phyloP scores from a whole-genome alignment of 2,113 vertebrate species.

The Oxygymnocypris stewartii region DNA sequence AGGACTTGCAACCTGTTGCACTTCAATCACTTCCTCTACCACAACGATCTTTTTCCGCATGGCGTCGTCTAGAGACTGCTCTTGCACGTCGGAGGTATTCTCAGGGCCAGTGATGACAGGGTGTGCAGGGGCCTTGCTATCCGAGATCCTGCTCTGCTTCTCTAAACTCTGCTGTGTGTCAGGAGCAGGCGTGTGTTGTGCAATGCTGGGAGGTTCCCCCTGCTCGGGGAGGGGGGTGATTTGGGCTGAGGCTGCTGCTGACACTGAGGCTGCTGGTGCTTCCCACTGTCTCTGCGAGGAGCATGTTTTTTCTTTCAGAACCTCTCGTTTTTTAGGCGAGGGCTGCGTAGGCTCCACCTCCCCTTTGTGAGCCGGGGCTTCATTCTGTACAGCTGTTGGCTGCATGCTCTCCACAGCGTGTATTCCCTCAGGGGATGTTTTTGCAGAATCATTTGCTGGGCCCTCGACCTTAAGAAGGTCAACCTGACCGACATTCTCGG shows the following conservation, averaged over 20 bases:
- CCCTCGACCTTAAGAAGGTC: constrained; percentile 35
- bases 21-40: constrained; percentile 79
- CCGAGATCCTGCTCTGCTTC: constrained; percentile 52
- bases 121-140: constrained; percentile 58
- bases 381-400: constrained; percentile 74
- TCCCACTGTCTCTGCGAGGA: constrained; percentile 69
- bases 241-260: constrained; percentile 65
- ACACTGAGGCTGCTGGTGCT: constrained; percentile 75
- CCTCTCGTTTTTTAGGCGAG: constrained; percentile 74
- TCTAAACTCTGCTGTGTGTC: constrained; percentile 70
- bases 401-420: constrained; percentile 65
- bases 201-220: constrained; percentile 76
- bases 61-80: constrained; percentile 61
- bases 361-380: constrained; percentile 76
- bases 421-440: constrained; percentile 70
- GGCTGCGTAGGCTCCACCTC: constrained; percentile 73
- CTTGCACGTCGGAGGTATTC: constrained; percentile 53
- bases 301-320: constrained; percentile 76
- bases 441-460: constrained; percentile 55
- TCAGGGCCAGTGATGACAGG: constrained; percentile 54
- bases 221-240: constrained; percentile 68
- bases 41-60: constrained; percentile 80
- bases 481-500: constrained; percentile 46
- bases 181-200: constrained; percentile 69
- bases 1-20: constrained; percentile 68